Evolutionary conservation across 2,888 invertebrate genomes (phyloP), one percentile per base, ranked within the genome.

Genomic region (Cataglyphis altisquamis): DNA sequence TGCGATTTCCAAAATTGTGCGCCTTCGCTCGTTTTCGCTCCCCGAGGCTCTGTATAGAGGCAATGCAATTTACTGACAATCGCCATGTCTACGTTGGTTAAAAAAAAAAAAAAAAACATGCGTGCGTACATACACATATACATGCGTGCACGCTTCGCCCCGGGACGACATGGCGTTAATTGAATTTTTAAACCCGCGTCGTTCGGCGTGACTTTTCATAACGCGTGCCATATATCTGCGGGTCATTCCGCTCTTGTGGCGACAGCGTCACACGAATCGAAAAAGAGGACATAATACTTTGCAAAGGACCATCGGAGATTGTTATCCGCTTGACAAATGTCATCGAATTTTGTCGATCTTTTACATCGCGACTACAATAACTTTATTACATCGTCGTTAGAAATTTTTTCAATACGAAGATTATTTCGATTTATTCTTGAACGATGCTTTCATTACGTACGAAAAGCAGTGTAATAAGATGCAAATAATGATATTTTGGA

Each of bases 151-250:
- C 48, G 36, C 67, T 39, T 78, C 48, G 73, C 41, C 29, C 52
- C 74, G 36, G 68, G 75, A 55, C 36, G 48, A 70, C 62, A 52
- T 60, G 66, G 67, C 70, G 83, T 83, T 84, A 84, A 84, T 84
- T 84, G 82, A 84, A 84, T 84, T 84, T 84, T 78, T 77, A 77
- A 77, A 77, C 70, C 70, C 77, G 70, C 82, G 60, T 77, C 70
- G 48, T 83, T 77, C 57, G 77, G 66, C 72, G 82, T 67, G 84
- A 77, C 84, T 84, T 83, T 80, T 84, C 85, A 84, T 84, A 83
- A 78, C 83, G 80, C 32, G 60, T 62, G 62, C 64, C 21, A 72
- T 62, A 74, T 81, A 81, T 64, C 83, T 57, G 70, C 72, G 60
- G 55, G 60, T 62, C 39, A 84, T 84, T 66, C 39, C 29, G 45